Percentiles rank a stretch among this genome's conserved stretches.
phyloP scores from a whole-genome alignment of 2,888 invertebrate species.

The Bursaphelenchus okinawaensis region DNA sequence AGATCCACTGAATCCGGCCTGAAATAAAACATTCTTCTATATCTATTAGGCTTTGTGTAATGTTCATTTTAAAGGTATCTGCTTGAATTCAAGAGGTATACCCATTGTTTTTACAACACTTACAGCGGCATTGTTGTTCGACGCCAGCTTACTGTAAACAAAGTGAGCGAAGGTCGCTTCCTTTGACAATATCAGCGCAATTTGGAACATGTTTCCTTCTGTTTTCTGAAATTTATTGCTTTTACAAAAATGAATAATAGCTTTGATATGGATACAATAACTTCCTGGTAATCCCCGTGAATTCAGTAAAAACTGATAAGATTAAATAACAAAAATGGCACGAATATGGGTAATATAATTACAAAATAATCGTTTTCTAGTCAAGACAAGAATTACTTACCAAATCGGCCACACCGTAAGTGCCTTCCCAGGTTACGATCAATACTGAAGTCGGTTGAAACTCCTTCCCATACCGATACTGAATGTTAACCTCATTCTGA shows the following conservation, averaged over 20 bases:
- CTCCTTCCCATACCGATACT: conserved; percentile 51
- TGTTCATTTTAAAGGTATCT: no score
- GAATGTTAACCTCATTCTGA: conserved; percentile 57
- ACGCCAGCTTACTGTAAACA: conserved; percentile 50
- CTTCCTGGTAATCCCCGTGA: no score
- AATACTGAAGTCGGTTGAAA: conserved; percentile 52
- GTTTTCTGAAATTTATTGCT: conserved; percentile 13
- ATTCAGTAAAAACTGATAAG: background rate
- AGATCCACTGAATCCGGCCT: conserved; percentile 38
- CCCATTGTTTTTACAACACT: conserved; percentile 17
- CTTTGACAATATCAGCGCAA: conserved; percentile 54
- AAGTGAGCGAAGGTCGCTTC: conserved; percentile 55
- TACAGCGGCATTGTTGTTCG: conserved; percentile 44
- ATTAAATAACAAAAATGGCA: conserved; percentile 12
- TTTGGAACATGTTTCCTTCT: conserved; percentile 50
- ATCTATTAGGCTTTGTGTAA: no score
- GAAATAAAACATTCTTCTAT: conserved; percentile 8
- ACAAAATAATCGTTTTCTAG: conserved; percentile 6
- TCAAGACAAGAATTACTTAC: no score
- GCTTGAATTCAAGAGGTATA: background rate
- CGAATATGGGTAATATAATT: background rate
- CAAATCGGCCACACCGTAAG: conserved; percentile 21
- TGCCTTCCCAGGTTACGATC: conserved; percentile 55
- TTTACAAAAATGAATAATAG: background rate
- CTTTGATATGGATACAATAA: no score